These are phyloP conservation scores for Ptilodon capucinus DNA, from an alignment of 2,888 invertebrate species.

Conservation along the genomic window DNA sequence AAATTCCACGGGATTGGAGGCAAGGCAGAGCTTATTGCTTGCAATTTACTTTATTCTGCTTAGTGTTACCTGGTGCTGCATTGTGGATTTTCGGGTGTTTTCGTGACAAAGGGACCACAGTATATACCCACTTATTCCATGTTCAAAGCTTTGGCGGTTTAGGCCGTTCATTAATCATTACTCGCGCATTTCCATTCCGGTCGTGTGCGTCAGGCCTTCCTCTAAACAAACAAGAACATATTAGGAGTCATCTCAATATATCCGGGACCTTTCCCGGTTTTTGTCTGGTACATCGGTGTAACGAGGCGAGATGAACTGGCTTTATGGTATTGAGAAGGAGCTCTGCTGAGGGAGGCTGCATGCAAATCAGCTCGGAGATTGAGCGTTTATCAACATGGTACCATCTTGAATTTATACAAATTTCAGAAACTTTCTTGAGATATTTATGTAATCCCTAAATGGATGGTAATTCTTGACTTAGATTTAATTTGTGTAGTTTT, in stretches of 20 bases:
- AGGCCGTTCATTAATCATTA: background rate
- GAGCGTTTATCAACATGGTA: background rate
- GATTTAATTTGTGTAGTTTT: background rate
- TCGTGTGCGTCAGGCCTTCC: background rate
- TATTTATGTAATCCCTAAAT: no score
- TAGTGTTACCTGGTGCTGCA: no score
- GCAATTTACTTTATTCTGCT: no score
- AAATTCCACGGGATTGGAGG: no score
- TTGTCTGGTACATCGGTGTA: slow-evolving; percentile 21
- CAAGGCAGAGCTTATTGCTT: no score
- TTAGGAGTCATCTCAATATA: slow-evolving; percentile 10
- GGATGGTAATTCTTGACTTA: no score
- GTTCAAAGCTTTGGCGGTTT: background rate
- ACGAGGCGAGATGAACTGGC: slow-evolving; percentile 50
- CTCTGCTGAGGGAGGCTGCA: slow-evolving; percentile 10
- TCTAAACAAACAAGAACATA: background rate
- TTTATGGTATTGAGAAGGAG: slow-evolving; percentile 32
- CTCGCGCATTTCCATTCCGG: background rate
- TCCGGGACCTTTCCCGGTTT: slow-evolving; percentile 28
- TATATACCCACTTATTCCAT: no score
- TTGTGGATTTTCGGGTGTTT: no score
- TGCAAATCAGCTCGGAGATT: slow-evolving; percentile 16
- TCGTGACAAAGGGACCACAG: no score
- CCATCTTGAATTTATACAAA: no score
- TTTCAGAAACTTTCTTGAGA: no score